Conservation (phyloP, 2,888 invertebrate species). For the Laspeyria flexula region DNA sequence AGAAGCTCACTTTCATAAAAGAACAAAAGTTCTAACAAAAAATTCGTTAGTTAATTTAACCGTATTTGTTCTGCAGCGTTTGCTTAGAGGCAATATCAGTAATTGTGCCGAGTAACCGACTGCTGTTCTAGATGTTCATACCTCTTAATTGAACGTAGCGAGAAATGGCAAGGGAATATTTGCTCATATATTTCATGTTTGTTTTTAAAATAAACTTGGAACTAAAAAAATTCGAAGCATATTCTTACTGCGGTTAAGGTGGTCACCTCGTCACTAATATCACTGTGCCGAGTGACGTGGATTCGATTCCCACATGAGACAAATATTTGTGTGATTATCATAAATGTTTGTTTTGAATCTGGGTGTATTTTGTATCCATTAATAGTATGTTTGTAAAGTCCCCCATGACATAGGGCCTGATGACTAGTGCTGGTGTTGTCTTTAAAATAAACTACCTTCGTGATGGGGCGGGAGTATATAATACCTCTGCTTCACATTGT, state of each 20-base stretch:
- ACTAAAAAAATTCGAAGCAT: neutral
- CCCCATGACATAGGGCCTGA: too few relatives aligned
- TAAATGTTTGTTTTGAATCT: too few relatives aligned
- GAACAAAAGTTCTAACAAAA: neutral
- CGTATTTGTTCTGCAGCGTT: slow-evolving; percentile 12
- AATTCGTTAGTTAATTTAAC: neutral
- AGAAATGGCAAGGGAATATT: slow-evolving; percentile 37
- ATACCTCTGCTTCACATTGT: too few relatives aligned
- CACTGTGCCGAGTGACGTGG: too few relatives aligned
- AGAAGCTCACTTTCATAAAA: neutral
- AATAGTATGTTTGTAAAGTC: too few relatives aligned
- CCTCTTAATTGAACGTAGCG: slow-evolving; percentile 43
- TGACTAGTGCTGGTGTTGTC: too few relatives aligned
- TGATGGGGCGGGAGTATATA: too few relatives aligned
- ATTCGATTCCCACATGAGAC: too few relatives aligned
- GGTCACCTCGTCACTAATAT: too few relatives aligned
- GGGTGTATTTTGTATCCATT: too few relatives aligned
- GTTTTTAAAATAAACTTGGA: slow-evolving; percentile 3
- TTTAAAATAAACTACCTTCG: too few relatives aligned
- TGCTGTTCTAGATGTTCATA: slow-evolving; percentile 17
- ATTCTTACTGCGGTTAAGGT: neutral
- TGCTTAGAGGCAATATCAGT: slow-evolving; percentile 23
- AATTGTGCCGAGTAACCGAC: slow-evolving; percentile 23
- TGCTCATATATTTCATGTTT: slow-evolving; percentile 24
- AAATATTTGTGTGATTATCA: too few relatives aligned